Percentiles rank a stretch among this genome's conserved stretches.
Evolutionary conservation across 2,888 invertebrate genomes (phyloP).

Genomic region (Eretmocerus hayati): DNA sequence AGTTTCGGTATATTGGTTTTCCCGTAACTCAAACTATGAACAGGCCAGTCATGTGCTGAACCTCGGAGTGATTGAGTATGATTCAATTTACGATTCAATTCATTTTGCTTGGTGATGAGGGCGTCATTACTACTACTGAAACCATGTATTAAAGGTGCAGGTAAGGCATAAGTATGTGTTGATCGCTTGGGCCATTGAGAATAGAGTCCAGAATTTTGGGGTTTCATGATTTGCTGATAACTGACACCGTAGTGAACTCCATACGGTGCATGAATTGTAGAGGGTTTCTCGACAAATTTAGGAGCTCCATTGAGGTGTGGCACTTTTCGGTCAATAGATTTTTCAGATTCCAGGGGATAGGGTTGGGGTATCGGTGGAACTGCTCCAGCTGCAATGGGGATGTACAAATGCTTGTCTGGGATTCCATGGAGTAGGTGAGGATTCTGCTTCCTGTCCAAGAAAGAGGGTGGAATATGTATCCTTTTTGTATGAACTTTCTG

Average conservation of each 20-base stretch:
- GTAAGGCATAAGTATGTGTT: constrained; percentile 20
- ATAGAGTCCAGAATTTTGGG: constrained; percentile 28
- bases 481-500: constrained; percentile 56
- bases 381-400: background rate
- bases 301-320: constrained; percentile 42
- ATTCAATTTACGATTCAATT: constrained; percentile 13
- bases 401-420: no score
- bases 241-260: constrained; percentile 31
- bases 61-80: constrained; percentile 24
- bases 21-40: constrained; percentile 20
- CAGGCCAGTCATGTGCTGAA: constrained; percentile 27
- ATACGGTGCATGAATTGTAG: constrained; percentile 24
- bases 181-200: constrained; percentile 8
- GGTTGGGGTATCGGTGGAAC: constrained; percentile 49
- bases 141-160: background rate
- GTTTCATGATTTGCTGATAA: constrained; percentile 31
- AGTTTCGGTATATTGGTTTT: constrained; percentile 12
- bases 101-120: constrained; percentile 10
- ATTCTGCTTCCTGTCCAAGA: no score
- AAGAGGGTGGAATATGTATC: constrained; percentile 32
- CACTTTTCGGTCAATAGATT: constrained; percentile 48
- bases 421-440: no score
- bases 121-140: constrained; percentile 19
- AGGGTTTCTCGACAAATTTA: constrained; percentile 31
- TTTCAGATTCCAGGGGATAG: constrained; percentile 43